A percentile compares a stretch with the other conserved stretches of the same genome.
phyloP scores from a whole-genome alignment of 2,888 invertebrate genomes.

The Euzophera pinguis region DNA sequence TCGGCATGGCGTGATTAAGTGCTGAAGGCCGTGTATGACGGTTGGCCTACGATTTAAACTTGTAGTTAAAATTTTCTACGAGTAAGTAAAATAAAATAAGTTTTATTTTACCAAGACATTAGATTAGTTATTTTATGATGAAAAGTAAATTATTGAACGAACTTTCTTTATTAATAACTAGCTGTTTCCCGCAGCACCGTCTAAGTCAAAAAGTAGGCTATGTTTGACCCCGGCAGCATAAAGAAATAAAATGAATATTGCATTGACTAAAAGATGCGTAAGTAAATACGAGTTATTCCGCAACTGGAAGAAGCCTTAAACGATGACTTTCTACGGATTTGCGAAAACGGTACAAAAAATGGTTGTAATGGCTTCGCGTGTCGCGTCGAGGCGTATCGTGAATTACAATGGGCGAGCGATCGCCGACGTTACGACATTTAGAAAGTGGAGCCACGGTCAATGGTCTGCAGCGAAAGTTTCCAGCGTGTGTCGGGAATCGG shows the following conservation, averaged over 20 bases:
- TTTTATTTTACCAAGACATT: no score
- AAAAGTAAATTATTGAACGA: no score
- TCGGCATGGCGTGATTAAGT: constrained; percentile 25
- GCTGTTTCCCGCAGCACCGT: no score
- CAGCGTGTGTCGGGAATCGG: constrained; percentile 31
- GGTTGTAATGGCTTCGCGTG: constrained; percentile 67
- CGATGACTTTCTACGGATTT: constrained; percentile 62
- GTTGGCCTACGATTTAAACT: background rate
- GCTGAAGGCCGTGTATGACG: background rate
- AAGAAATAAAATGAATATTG: background rate
- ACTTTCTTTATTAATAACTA: no score
- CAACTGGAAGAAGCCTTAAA: constrained; percentile 1
- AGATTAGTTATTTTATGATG: no score
- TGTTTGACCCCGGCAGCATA: no score
- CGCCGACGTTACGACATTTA: constrained; percentile 74
- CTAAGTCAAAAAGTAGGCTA: no score
- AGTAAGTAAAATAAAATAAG: no score
- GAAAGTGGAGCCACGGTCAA: constrained; percentile 77
- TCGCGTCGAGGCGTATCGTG: constrained; percentile 60
- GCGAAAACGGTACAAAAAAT: constrained; percentile 59
- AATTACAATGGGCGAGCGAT: constrained; percentile 69
- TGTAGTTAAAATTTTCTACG: background rate
- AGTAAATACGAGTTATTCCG: background rate
- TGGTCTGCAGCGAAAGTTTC: constrained; percentile 72
- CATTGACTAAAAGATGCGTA: background rate